These are phyloP conservation scores for Montipora sp. DNA, from an alignment of 64 coral and sea anemone genomes.

Conservation along the genomic window DNA sequence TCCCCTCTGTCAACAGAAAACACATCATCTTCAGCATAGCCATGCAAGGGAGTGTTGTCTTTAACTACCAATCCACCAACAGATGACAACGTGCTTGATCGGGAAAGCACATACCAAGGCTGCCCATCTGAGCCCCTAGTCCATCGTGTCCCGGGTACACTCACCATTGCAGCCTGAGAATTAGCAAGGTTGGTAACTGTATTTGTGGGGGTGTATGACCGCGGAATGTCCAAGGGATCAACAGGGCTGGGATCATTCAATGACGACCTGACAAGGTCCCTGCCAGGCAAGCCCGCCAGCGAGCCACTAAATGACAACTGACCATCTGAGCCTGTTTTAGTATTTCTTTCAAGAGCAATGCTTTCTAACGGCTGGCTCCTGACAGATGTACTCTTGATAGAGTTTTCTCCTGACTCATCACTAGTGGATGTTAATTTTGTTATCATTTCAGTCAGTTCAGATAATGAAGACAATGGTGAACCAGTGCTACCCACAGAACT, in stretches of 20 bases:
- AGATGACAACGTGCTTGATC: slow-evolving; percentile 26
- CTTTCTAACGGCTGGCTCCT: background rate
- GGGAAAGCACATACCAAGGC: slow-evolving; percentile 32
- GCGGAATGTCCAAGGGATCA: background rate
- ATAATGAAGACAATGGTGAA: slow-evolving; percentile 40
- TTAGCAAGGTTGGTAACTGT: background rate
- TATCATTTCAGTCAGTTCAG: slow-evolving; percentile 61
- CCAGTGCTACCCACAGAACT: background rate
- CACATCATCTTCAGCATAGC: background rate
- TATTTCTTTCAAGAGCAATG: background rate
- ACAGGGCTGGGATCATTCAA: background rate
- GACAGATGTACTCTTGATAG: background rate
- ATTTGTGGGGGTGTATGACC: background rate
- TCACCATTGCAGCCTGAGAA: background rate
- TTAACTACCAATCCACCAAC: background rate
- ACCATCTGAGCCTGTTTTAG: background rate
- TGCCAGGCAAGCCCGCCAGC: too few relatives aligned
- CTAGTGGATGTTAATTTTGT: slow-evolving; percentile 55
- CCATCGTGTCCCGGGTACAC: slow-evolving; percentile 1
- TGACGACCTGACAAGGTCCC: background rate
- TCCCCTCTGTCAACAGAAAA: background rate
- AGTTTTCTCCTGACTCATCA: slow-evolving; percentile 20
- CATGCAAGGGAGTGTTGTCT: background rate
- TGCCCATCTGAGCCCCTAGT: slow-evolving; percentile 33
- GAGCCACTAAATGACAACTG: background rate